Conservation (phyloP, 2,113 vertebrate genomes). For the Bothrops jararaca region DNA sequence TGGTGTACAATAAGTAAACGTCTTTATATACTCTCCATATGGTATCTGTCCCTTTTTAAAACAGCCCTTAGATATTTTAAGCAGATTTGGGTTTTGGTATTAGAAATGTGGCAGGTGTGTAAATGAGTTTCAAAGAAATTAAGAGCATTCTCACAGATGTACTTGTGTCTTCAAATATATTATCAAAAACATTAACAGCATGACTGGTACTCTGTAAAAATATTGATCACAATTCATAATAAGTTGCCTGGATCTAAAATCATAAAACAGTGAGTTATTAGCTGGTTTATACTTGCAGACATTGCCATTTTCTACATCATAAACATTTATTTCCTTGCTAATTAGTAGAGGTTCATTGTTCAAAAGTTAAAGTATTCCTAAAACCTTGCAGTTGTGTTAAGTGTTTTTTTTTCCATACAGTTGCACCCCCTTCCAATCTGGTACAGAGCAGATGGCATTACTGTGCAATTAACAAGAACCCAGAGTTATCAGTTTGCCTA, state of each 20-base stretch:
- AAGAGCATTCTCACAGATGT: neutral
- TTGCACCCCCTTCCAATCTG: conserved; percentile 45
- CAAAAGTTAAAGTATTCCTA: conserved; percentile 45
- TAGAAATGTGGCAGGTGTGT: neutral
- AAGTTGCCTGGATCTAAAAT: neutral
- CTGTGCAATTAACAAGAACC: conserved; percentile 30
- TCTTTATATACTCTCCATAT: neutral
- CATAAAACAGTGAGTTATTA: conserved; percentile 39
- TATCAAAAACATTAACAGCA: neutral
- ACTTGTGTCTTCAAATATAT: neutral
- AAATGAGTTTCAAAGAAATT: neutral
- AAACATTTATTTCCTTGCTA: conserved; percentile 52
- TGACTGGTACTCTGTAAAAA: neutral
- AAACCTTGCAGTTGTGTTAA: conserved; percentile 36
- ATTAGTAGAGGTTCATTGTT: conserved; percentile 55
- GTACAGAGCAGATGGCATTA: conserved; percentile 44
- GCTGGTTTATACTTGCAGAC: conserved; percentile 39
- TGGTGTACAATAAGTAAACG: neutral
- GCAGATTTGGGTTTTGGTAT: neutral
- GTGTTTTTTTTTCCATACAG: conserved; percentile 21
- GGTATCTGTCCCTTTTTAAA: neutral
- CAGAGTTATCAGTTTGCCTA: conserved; percentile 28
- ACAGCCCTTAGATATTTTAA: neutral
- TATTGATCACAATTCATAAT: neutral
- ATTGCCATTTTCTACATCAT: conserved; percentile 52